These are phyloP conservation scores for Sebastes wilsoni DNA, from an alignment of 2,797 vertebrate species.

Conservation along the genomic window DNA sequence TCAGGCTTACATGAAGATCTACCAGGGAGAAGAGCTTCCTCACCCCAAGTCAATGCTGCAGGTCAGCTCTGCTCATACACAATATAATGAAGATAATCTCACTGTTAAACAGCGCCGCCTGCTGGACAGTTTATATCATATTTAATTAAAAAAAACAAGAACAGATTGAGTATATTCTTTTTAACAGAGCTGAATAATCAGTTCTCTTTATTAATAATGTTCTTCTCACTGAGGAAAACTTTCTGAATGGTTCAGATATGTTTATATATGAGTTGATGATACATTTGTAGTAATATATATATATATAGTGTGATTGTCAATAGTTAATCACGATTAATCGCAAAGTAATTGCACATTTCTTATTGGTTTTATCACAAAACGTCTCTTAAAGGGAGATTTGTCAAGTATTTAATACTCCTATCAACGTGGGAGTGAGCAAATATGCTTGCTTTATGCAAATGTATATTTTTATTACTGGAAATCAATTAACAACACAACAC, in stretches of 20 bases:
- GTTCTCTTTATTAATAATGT: neutral
- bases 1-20: constrained; percentile 95
- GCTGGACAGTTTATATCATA: neutral
- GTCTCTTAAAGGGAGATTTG: too few species aligned
- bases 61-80: constrained; percentile 70
- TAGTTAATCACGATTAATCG: too few species aligned
- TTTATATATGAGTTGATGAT: neutral
- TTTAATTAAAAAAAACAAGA: neutral
- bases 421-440: too few species aligned
- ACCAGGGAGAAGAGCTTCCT: constrained; percentile 94
- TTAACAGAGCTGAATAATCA: neutral
- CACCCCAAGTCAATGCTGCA: constrained; percentile 96
- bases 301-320: too few species aligned
- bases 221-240: neutral
- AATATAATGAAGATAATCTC: too few species aligned
- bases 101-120: neutral
- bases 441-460: too few species aligned
- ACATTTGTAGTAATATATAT: neutral
- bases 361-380: too few species aligned
- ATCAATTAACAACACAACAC: too few species aligned
- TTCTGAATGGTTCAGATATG: neutral
- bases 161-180: neutral
- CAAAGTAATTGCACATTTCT: too few species aligned
- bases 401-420: too few species aligned
- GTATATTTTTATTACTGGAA: too few species aligned